phyloP scores from a whole-genome alignment of 2,888 invertebrate species.

The Synergus umbraculus region DNA sequence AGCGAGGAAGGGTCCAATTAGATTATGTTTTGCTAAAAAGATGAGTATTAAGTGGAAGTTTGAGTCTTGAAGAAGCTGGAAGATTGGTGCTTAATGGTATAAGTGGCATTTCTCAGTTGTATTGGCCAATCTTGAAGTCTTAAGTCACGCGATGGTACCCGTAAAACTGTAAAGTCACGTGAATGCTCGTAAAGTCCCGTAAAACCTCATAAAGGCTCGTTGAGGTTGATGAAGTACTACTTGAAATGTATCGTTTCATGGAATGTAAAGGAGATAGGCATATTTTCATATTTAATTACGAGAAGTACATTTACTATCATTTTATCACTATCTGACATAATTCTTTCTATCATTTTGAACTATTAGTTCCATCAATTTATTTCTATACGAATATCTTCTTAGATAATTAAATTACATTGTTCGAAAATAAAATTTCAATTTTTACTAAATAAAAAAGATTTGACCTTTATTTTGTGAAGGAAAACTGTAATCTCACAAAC shows the following conservation, averaged over 20 bases:
- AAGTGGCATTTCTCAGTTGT: conserved; percentile 35
- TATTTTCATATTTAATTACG: neutral
- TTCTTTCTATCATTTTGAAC: neutral
- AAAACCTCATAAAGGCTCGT: conserved; percentile 38
- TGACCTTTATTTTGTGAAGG: neutral
- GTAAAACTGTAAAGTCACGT: conserved; percentile 40
- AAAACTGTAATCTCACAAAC: conserved; percentile 11
- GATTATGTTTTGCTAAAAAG: conserved; percentile 18
- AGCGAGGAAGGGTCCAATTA: neutral
- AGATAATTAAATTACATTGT: neutral
- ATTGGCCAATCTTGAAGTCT: conserved; percentile 36
- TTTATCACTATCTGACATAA: neutral
- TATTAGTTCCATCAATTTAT: neutral
- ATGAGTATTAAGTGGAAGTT: conserved; percentile 8
- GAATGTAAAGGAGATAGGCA: neutral
- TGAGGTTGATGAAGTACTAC: conserved; percentile 32
- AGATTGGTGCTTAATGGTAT: conserved; percentile 34
- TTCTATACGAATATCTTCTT: neutral
- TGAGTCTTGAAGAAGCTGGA: conserved; percentile 39
- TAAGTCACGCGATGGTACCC: conserved; percentile 41
- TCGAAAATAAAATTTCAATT: neutral
- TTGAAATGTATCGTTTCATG: conserved; percentile 27
- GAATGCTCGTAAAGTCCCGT: conserved; percentile 37
- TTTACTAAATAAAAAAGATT: neutral
- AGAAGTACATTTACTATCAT: neutral